phyloP scores from a whole-genome alignment of 1,140 invertebrate genomes.

The Trichonephila clavata region DNA sequence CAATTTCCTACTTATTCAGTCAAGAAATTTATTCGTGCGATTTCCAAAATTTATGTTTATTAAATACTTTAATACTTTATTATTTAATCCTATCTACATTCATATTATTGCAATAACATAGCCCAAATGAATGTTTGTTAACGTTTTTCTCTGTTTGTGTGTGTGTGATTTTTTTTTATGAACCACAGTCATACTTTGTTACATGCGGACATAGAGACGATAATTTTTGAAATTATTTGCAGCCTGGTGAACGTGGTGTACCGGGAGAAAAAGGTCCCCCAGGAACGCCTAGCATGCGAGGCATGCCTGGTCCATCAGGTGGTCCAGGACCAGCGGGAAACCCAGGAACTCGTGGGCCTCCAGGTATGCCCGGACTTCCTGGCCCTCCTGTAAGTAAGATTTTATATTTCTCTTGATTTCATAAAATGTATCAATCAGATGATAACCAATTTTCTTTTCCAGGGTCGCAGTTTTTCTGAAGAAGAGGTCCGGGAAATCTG shows the following conservation, averaged over 20 bases:
- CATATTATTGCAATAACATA: too few relatives aligned
- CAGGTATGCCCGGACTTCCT: constrained; percentile 77
- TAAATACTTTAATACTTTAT: too few relatives aligned
- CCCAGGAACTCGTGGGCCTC: constrained; percentile 70
- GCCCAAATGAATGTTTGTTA: too few relatives aligned
- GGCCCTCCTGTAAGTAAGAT: constrained; percentile 71
- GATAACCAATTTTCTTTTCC: constrained; percentile 79
- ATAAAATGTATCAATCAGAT: not conserved
- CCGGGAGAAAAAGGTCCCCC: constrained; percentile 77
- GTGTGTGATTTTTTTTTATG: too few relatives aligned
- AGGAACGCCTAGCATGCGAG: constrained; percentile 78
- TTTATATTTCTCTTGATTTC: not conserved
- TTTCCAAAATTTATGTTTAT: too few relatives aligned
- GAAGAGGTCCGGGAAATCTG: constrained; percentile 84
- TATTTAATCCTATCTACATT: too few relatives aligned
- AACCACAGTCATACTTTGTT: too few relatives aligned
- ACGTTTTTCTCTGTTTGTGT: too few relatives aligned
- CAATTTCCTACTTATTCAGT: too few relatives aligned
- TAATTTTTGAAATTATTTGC: not conserved
- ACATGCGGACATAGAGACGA: too few relatives aligned
- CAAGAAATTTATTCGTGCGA: too few relatives aligned
- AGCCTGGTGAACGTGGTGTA: constrained; percentile 74
- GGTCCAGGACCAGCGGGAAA: constrained; percentile 59
- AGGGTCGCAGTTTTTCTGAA: constrained; percentile 82
- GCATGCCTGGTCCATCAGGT: constrained; percentile 70